Base-by-base conservation (phyloP, 1,140 invertebrate genomes). In the Drosophila obscura region DNA sequence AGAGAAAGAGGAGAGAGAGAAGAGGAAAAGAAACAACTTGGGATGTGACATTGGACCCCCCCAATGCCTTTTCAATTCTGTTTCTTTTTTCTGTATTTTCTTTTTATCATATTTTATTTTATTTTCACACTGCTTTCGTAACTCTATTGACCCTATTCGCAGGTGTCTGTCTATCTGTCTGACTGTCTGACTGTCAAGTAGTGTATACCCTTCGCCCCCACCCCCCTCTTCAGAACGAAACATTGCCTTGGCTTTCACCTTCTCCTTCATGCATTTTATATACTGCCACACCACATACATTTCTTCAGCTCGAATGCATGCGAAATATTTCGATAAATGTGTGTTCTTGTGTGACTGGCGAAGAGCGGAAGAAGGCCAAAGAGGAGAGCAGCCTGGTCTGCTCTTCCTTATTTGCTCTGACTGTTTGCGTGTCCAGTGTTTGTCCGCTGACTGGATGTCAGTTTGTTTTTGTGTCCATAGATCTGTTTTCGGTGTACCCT, bases 121-220 rank as follows among this genome's bases (percentile, higher is more conserved):
- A 22, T 52, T 63, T 73, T 69, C 44, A 24, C 63, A 39, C 65
- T 80, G 76, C 41, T 73, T 62, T 60, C 39, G 62, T 67, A 59
- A 43, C 44, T 74, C 61, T 63, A 74, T 74, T 80, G 81, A 81
- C 81, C 81, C 56, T 78, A 87, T 85, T 87, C 60, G 65, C 78
- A 74, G 73, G 61, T 81, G 22, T 43, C 53, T 24, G 44, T 43
- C 41, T 59, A 35, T 43, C 39, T 50, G 68, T 50, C 64, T 49
- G 28, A 19, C 44, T n/a, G 51, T 24, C 19, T 19, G 39, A 69
- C 41, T 69, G 66, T 65, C 35, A 39, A 5, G 35, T 39, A 28
- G 26, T 13, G 35, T 9, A 35, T 11, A 8, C 9, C 31, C 35
- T 11, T 35, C 31, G 31, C 9, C 9, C 2, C 31, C 7, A 31